Base-by-base conservation (phyloP, 2,888 invertebrate species). In the Apodemia hepburni region DNA sequence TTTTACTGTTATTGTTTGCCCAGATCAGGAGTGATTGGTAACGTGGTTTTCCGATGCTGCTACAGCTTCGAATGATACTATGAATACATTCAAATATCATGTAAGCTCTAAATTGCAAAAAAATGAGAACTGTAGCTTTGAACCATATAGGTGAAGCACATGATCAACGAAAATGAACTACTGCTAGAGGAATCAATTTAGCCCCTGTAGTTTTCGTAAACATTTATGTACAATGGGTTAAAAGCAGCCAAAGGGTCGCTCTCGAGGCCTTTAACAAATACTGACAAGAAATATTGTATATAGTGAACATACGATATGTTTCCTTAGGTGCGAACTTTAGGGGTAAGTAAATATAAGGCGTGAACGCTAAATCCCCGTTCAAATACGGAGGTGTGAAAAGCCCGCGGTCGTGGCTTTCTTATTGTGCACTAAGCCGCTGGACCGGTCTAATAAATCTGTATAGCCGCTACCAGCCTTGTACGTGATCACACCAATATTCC, bases 341-440 rank as follows among this genome's bases (percentile, higher is more conserved):
- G 88, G 89, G 89, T 87, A 80, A 81, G 76, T 74, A 87, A 79
- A 88, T 84, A 81, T 74, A 75, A 87, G 88, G 90, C 85, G 91
- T 90, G 82, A 87, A 89, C 76, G 82, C 84, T 90, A 91, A 90
- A 82, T 72, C 77, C 73, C 73, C 74, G 73, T 73, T 76, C 89
- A 90, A 91, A 91, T 84, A 90, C 77, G 75, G 80, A 91, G 88
- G 91, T 91, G 91, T 91, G 90, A 91, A 91, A 91, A 90, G 88
- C 82, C 15, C 12, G 75, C 71, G 74, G 69, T 65, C 72, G 72
- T 78, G 79, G 79, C 75, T 75, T 73, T 82, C 82, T 84, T 85
- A 83, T 45, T 45, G 42, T 45, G n/a, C 15, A n/a, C 78, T 88
- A 85, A 88, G 88, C 90, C 81, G 84, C 85, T 85, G 73, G 73